Conservation (phyloP, 2,888 invertebrate species). For the Pelosia muscerda region DNA sequence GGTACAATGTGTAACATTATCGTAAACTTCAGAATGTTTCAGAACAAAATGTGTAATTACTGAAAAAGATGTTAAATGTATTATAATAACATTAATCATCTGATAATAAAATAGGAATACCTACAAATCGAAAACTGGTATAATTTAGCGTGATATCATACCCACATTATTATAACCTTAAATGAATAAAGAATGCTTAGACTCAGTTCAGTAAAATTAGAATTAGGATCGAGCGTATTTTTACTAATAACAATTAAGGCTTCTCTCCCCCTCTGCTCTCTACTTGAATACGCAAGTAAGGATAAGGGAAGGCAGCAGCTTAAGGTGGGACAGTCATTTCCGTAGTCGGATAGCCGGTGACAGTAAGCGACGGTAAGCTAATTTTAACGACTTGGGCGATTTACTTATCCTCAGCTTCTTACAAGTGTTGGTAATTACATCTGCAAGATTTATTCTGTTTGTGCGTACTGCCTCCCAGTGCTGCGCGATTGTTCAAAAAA, state of each 20-base stretch:
- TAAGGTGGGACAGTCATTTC: background rate
- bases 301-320: background rate
- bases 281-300: slow-evolving; percentile 4
- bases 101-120: too few relatives aligned
- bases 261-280: background rate
- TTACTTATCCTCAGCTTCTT: background rate
- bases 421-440: background rate
- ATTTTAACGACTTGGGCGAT: slow-evolving; percentile 1
- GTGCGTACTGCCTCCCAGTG: too few relatives aligned
- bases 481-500: too few relatives aligned
- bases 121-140: too few relatives aligned
- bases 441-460: too few relatives aligned
- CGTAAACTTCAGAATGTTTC: too few relatives aligned
- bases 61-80: too few relatives aligned
- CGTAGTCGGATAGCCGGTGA: background rate
- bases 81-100: too few relatives aligned
- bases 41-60: too few relatives aligned
- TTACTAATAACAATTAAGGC: background rate
- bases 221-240: background rate
- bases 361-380: background rate
- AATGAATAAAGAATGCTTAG: background rate
- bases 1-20: too few relatives aligned
- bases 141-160: too few relatives aligned
- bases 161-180: background rate
- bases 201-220: background rate